These are phyloP conservation scores for Sympetrum striolatum DNA, from an alignment of 2,888 invertebrate genomes.

Conservation along the genomic window DNA sequence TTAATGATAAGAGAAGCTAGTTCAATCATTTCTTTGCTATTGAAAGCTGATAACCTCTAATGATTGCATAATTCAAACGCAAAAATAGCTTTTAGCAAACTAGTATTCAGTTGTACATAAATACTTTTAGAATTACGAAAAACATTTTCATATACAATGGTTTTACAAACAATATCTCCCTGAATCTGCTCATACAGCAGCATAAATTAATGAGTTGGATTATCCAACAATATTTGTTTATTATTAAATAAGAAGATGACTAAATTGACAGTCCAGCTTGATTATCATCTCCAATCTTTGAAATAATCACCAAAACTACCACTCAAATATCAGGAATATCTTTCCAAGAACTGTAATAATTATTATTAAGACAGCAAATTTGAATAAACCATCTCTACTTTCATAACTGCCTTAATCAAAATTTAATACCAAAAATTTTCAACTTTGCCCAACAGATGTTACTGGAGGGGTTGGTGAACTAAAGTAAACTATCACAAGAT, in stretches of 20 bases:
- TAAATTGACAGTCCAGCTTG: neutral
- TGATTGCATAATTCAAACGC: neutral
- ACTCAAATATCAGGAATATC: neutral
- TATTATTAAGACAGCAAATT: neutral
- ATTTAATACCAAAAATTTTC: no score
- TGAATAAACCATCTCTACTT: neutral
- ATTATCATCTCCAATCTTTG: neutral
- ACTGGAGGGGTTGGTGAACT: no score
- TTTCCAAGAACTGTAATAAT: neutral
- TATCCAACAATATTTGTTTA: neutral
- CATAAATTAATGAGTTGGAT: neutral
- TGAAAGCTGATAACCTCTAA: neutral
- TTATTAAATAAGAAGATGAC: neutral
- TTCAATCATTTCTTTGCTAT: neutral
- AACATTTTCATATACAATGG: neutral
- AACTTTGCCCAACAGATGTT: no score
- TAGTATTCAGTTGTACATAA: neutral
- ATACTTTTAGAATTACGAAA: neutral
- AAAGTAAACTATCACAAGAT: no score
- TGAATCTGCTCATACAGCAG: conserved; percentile 21
- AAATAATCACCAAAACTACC: neutral
- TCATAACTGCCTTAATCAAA: no score
- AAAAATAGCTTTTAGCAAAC: neutral
- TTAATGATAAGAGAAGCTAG: neutral
- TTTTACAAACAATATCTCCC: neutral